A percentile compares a stretch with the other conserved stretches of the same genome.
Conservation (phyloP, 2,888 invertebrate genomes). For the Nemapogon koenigi region DNA sequence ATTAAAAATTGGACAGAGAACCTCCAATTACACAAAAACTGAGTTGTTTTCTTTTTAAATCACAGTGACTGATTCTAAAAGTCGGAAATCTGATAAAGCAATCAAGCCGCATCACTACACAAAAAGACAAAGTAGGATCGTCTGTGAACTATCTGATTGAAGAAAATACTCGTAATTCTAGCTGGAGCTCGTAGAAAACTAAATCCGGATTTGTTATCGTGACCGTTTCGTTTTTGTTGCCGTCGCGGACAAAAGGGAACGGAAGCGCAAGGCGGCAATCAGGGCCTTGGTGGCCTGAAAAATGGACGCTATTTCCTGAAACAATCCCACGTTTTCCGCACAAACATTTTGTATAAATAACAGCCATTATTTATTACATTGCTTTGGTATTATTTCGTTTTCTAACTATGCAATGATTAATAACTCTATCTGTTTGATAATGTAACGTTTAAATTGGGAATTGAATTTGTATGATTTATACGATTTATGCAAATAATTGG, state of each 20-base stretch:
- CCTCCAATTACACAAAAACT: no score
- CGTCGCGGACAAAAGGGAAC: constrained; percentile 17
- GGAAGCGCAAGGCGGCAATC: constrained; percentile 34
- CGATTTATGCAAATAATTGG: no score
- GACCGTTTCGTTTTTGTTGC: neutral
- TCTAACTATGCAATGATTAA: constrained; percentile 2
- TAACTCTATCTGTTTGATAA: constrained; percentile 3
- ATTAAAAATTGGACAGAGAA: no score
- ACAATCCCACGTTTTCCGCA: constrained; percentile 36
- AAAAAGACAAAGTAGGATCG: no score
- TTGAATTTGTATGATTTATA: no score
- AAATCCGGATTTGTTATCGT: constrained; percentile 5
- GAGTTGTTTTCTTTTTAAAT: no score
- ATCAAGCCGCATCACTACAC: no score
- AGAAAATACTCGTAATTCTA: no score
- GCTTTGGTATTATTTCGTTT: constrained; percentile 4
- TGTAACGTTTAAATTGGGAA: neutral
- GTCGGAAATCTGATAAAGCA: no score
- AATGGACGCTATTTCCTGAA: constrained; percentile 45
- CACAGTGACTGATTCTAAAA: no score
- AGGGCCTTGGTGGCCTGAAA: constrained; percentile 28
- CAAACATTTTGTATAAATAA: constrained; percentile 34
- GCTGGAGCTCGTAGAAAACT: constrained; percentile 6
- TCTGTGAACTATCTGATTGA: no score
- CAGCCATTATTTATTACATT: constrained; percentile 28